Base-by-base conservation (phyloP, 1,140 invertebrate species). In the Drosophila jambulina region DNA sequence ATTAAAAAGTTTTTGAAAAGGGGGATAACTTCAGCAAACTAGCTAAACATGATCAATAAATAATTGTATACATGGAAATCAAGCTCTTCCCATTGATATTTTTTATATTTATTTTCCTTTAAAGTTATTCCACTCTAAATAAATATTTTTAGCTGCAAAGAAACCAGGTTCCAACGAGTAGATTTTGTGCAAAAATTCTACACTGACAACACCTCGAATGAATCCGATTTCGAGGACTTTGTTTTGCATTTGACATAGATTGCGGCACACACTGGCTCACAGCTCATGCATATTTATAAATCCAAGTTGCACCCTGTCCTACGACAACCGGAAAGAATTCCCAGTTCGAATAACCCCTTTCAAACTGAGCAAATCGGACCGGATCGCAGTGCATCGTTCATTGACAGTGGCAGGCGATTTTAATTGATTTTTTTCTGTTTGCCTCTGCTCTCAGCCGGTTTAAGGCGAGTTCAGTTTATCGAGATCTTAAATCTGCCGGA, bases 171-270 rank as follows among this genome's bases (percentile, higher is more conserved):
- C 1, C 10, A n/a, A n/a, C 38, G 12, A 7, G 5, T 23, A 40
- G 34, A 59, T 32, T 32, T 68, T 15, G 3, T 63, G 45, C 38
- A 8, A 32, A 46, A 56, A 74, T 27, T 13, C 17, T 36, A 15
- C 15, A 38, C 54, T 15, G 12, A 46, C 43, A 17, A 48, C 34
- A 79, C 51, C 15, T 53, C 17, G 34, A 74, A 53, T 61, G 17
- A 10, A 64, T 49, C 15, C 9, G 32, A 27, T 40, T 60, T 48
- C 40, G 48, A 43, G 54, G 38, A 56, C 23, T 45, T 57, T 67
- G 49, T 48, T 84, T 84, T 85, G 72, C 82, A 85, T 80, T 43
- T 84, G 77, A 85, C 82, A 84, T 68, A 84, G 62, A 75, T 82
- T 69, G 59, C 48, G 32, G 42, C 34, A 61, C 43, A 60, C 43